Evolutionary conservation across 2,113 vertebrate species (phyloP).

Genomic region (Pelecanus crispus): DNA sequence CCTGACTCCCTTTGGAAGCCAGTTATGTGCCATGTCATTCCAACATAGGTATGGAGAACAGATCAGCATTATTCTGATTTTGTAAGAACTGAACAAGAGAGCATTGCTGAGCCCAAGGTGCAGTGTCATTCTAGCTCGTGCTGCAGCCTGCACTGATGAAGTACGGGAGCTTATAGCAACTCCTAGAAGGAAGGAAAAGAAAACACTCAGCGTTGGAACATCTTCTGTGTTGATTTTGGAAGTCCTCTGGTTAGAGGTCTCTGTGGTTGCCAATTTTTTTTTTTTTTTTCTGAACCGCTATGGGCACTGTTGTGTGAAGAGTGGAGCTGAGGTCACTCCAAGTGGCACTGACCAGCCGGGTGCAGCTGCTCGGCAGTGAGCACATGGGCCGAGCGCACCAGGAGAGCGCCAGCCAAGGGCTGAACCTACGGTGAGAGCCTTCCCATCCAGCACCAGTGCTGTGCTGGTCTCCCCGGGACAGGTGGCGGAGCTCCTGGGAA

Average conservation of each 20-base stretch:
- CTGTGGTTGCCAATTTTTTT: not conserved
- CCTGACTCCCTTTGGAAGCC: not conserved
- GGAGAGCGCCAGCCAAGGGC: not conserved
- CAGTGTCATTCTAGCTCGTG: not conserved
- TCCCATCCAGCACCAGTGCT: not conserved
- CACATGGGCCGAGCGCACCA: fast-evolving
- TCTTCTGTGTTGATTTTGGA: not conserved
- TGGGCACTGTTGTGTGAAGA: not conserved
- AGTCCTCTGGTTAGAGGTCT: not conserved
- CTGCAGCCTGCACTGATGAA: not conserved
- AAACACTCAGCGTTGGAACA: not conserved
- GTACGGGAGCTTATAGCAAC: not conserved
- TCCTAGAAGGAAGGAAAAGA: not conserved
- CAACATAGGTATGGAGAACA: not conserved
- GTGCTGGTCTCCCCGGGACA: not conserved
- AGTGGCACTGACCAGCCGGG: fast-evolving
- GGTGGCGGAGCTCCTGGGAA: not conserved
- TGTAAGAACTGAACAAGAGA: not conserved
- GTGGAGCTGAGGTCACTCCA: not conserved
- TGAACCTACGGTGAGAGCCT: not conserved
- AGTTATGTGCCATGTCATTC: not conserved
- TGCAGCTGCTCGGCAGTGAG: fast-evolving
- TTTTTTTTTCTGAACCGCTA: not conserved
- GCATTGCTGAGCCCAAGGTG: not conserved
- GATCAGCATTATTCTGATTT: not conserved